phyloP scores from a whole-genome alignment of 2,113 vertebrate species.

The Peromyscus maniculatus region DNA sequence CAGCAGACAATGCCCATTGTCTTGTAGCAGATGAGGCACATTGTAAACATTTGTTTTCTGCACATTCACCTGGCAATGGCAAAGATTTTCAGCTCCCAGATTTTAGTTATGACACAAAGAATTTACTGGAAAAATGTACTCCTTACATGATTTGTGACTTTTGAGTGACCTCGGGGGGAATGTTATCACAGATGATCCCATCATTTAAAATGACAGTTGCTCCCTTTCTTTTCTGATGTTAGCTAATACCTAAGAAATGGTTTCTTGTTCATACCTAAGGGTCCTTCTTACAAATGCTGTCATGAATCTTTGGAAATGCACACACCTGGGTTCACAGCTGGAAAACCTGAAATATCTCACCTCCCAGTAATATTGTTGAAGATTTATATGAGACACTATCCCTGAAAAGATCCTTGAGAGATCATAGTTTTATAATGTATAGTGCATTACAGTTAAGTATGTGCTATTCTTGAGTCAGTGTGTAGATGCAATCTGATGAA shows the following conservation, averaged over 20 bases:
- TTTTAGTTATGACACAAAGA: slow-evolving; percentile 47
- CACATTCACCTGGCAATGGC: slow-evolving; percentile 12
- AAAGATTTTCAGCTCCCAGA: slow-evolving; percentile 49
- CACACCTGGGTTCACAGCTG: slow-evolving; percentile 53
- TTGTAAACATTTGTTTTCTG: not conserved
- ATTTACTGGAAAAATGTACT: slow-evolving; percentile 59
- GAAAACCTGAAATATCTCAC: slow-evolving; percentile 47
- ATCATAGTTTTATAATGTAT: not conserved
- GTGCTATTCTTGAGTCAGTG: not conserved
- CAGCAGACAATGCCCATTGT: not conserved
- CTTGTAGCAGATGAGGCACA: not conserved
- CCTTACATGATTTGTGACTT: slow-evolving; percentile 49
- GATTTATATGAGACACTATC: slow-evolving; percentile 18
- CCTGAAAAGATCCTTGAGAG: slow-evolving; percentile 8
- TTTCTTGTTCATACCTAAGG: slow-evolving; percentile 63
- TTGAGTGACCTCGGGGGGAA: slow-evolving; percentile 37
- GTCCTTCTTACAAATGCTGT: slow-evolving; percentile 56
- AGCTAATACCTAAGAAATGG: slow-evolving; percentile 59
- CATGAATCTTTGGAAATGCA: slow-evolving; percentile 60
- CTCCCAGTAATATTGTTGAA: not conserved
- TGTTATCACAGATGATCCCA: slow-evolving; percentile 64
- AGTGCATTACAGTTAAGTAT: not conserved
- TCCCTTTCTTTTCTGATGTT: slow-evolving; percentile 69
- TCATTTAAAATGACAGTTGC: slow-evolving; percentile 68
- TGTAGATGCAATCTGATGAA: not conserved